Percentiles rank a stretch among this genome's conserved stretches.
Evolutionary conservation across 2,888 invertebrate genomes (phyloP).

Genomic region (Drosophila subsilvestris): DNA sequence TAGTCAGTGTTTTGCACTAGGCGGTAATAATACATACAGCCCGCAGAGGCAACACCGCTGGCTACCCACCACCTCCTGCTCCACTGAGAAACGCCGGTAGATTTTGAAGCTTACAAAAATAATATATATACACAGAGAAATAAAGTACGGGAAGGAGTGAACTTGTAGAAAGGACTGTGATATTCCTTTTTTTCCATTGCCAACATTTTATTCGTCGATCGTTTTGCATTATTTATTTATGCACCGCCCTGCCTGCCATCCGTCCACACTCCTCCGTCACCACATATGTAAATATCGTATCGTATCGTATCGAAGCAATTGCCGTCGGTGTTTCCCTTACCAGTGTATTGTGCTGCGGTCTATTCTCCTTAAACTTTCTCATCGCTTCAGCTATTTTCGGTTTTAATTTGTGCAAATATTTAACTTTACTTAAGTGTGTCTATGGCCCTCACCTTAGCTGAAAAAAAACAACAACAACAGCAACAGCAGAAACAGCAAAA

Average conservation of each 20-base stretch:
- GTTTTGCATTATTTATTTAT: constrained; percentile 38
- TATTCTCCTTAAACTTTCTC: constrained; percentile 44
- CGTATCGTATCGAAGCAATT: constrained; percentile 31
- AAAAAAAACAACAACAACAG: constrained; percentile 16
- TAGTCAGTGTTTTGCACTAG: constrained; percentile 81
- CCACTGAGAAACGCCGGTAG: neutral
- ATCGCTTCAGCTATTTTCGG: constrained; percentile 59
- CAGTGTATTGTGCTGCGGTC: constrained; percentile 26
- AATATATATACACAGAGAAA: neutral
- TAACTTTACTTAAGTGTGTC: constrained; percentile 69
- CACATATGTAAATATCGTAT: constrained; percentile 45
- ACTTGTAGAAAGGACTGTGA: constrained; percentile 29
- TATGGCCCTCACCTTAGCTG: constrained; percentile 37
- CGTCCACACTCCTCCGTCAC: neutral
- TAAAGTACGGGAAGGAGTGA: constrained; percentile 2
- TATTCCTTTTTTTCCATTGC: constrained; percentile 5
- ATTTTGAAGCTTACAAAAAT: constrained; percentile 11
- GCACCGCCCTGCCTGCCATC: neutral
- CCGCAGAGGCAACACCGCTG: constrained; percentile 38
- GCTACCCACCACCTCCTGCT: constrained; percentile 15
- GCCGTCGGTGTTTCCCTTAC: constrained; percentile 36
- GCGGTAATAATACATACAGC: constrained; percentile 74
- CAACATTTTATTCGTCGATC: neutral
- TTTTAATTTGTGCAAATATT: constrained; percentile 75
- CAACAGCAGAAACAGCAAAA: constrained; percentile 20